Percentiles rank a stretch among this genome's conserved stretches.
phyloP scores from a whole-genome alignment of 2,888 invertebrate species.

The Eupithecia centaureata region DNA sequence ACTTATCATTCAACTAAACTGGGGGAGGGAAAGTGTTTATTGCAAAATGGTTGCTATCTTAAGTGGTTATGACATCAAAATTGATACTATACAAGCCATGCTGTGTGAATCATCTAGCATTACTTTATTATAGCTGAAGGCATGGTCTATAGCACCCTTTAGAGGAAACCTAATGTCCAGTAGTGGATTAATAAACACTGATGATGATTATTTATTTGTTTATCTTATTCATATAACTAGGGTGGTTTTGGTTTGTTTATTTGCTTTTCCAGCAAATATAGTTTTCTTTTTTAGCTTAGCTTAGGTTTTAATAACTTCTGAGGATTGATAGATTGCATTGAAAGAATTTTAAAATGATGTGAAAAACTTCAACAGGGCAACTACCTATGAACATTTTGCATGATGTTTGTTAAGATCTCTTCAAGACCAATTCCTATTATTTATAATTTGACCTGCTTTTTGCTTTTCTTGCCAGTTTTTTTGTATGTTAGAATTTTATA shows the following conservation, averaged over 20 bases:
- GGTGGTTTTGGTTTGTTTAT: neutral
- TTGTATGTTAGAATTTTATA: neutral
- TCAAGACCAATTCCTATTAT: neutral
- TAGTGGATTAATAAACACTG: too few species aligned
- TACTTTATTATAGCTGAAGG: too few species aligned
- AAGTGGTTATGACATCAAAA: constrained; percentile 15
- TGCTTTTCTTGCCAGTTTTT: neutral
- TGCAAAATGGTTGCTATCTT: constrained; percentile 56
- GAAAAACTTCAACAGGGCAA: neutral
- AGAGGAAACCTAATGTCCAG: too few species aligned
- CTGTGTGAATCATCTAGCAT: too few species aligned
- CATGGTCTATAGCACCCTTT: too few species aligned
- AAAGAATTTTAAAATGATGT: neutral
- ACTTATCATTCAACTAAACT: constrained; percentile 56
- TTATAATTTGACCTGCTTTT: neutral
- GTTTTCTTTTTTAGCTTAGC: neutral
- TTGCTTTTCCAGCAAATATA: neutral
- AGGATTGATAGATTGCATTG: neutral
- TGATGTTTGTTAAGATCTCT: neutral
- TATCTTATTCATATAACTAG: neutral
- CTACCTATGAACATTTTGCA: neutral
- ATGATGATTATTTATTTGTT: too few species aligned
- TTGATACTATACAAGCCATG: neutral
- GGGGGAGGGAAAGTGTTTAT: constrained; percentile 65
- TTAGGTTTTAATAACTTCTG: neutral